phyloP scores from a whole-genome alignment of 2,797 vertebrate genomes.

The Mus caroli region DNA sequence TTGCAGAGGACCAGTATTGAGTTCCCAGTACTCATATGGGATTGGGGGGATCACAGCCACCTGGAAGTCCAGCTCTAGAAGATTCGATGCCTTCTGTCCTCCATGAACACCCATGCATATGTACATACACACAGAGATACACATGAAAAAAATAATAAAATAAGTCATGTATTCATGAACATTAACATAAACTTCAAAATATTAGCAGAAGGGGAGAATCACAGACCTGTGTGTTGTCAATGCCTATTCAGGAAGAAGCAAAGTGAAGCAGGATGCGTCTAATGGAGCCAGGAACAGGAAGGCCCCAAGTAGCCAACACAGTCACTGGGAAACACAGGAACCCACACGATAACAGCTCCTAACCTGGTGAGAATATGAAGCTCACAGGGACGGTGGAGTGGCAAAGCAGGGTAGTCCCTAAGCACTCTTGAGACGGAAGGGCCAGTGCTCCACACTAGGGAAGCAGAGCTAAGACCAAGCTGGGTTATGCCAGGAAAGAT shows the following conservation, averaged over 20 bases:
- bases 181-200: conserved; percentile 48
- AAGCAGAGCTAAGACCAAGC: not conserved
- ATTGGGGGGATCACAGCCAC: not conserved
- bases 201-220: not conserved
- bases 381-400: not conserved
- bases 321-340: not conserved
- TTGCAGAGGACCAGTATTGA: not conserved
- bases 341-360: not conserved
- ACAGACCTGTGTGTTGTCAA: not conserved
- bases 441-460: not conserved
- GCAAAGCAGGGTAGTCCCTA: not conserved
- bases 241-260: not conserved
- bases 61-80: not conserved
- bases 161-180: not conserved
- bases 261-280: not conserved
- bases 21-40: not conserved
- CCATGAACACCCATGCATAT: not conserved
- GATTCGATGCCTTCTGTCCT: no score
- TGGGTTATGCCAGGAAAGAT: not conserved
- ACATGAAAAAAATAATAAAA: not conserved
- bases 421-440: not conserved
- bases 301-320: not conserved
- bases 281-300: not conserved
- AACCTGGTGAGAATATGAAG: not conserved
- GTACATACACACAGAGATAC: not conserved